These are phyloP conservation scores for Rhynchomys soricoides DNA, from an alignment of 2,113 vertebrate genomes.

Conservation along the genomic window DNA sequence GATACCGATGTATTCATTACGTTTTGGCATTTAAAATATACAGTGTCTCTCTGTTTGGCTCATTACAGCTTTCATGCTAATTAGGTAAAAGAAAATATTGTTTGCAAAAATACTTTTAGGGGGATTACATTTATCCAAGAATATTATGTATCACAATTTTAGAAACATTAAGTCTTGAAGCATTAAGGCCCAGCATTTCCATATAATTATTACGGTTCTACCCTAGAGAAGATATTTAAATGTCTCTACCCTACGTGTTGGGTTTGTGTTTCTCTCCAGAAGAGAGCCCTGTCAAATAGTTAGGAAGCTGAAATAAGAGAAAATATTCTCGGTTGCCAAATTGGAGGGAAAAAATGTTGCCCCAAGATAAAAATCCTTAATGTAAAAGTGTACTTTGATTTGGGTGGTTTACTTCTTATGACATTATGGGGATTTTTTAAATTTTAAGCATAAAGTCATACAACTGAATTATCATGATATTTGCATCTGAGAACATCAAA, in stretches of 20 bases:
- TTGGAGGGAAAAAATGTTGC: constrained; percentile 64
- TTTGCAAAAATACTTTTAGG: constrained; percentile 70
- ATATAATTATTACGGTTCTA: constrained; percentile 76
- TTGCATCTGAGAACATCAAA: constrained; percentile 75
- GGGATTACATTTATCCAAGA: constrained; percentile 75
- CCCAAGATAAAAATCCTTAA: constrained; percentile 79
- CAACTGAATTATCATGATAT: constrained; percentile 77
- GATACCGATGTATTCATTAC: constrained; percentile 65
- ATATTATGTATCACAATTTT: constrained; percentile 76
- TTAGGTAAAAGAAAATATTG: constrained; percentile 68
- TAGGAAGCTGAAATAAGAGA: constrained; percentile 50
- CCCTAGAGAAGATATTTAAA: constrained; percentile 77
- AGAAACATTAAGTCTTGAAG: constrained; percentile 63
- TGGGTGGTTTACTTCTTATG: constrained; percentile 73
- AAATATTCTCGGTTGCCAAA: constrained; percentile 68
- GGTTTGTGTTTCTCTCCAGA: constrained; percentile 50
- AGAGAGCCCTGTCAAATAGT: constrained; percentile 67
- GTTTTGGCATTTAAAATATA: constrained; percentile 74
- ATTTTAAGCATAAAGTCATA: constrained; percentile 77
- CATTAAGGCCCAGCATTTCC: constrained; percentile 72
- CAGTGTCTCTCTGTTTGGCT: constrained; percentile 66
- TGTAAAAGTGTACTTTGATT: constrained; percentile 76
- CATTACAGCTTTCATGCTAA: constrained; percentile 66
- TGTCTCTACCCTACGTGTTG: constrained; percentile 67
- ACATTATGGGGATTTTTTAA: constrained; percentile 66